Percentiles rank a stretch among this genome's conserved stretches.
phyloP scores from a whole-genome alignment of 2,888 invertebrate genomes.

The Trypoxylon attenuatum region DNA sequence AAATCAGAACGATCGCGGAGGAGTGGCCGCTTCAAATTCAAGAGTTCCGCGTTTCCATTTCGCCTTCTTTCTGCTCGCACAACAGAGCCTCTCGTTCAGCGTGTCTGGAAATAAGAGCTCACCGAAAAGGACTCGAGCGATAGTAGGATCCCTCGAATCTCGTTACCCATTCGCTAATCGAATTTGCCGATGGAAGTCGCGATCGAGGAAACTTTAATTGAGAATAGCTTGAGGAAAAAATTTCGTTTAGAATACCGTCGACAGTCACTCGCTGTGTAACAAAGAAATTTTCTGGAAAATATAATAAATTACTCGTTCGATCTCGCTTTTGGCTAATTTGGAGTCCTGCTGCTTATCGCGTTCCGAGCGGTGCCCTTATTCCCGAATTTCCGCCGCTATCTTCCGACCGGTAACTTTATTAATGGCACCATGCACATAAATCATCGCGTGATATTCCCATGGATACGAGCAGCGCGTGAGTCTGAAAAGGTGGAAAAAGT shows the following conservation, averaged over 20 bases:
- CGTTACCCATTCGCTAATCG: neutral
- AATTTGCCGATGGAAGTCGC: slow-evolving; percentile 2
- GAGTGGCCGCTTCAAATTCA: neutral
- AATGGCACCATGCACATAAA: neutral
- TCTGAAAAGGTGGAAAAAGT: too few species aligned
- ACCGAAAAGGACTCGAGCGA: slow-evolving; percentile 4
- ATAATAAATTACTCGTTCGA: neutral
- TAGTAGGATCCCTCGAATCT: neutral
- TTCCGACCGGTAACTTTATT: neutral
- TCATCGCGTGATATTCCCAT: neutral
- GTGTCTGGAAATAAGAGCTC: slow-evolving; percentile 25
- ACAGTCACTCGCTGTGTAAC: too few species aligned
- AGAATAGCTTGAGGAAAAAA: too few species aligned
- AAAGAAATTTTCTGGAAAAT: too few species aligned
- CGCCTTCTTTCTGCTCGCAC: too few species aligned
- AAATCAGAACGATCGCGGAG: slow-evolving; percentile 8
- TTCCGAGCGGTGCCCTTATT: neutral
- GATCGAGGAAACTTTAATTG: too few species aligned
- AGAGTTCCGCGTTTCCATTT: too few species aligned
- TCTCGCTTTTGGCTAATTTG: neutral
- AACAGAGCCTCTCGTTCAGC: too few species aligned
- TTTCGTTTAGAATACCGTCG: too few species aligned
- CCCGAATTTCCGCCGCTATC: neutral
- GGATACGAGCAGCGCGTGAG: too few species aligned
- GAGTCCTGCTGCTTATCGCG: neutral